Base-by-base conservation (phyloP, 2,888 invertebrate species). In the Ecliptopera silaceata region DNA sequence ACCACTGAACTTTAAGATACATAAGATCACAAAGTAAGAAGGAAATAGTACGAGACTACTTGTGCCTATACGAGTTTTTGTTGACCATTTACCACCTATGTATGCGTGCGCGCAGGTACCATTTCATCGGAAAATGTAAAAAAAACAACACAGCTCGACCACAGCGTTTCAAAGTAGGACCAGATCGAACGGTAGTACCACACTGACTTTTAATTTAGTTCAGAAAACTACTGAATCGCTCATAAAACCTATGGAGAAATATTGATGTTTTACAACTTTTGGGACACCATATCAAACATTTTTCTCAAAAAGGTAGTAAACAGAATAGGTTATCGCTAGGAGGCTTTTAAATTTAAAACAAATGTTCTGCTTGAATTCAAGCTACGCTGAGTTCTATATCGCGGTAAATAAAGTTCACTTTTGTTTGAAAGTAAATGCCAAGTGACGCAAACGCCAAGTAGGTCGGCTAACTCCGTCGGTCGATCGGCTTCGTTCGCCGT, bases 91-190 rank as follows among this genome's bases (percentile, higher is more conserved):
- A 72, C 70, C 69, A 68, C 59, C 62, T 66, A 69, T 61, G 65
- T 69, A 15, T 39, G 15, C 20, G 12, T 22, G 63, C 66, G 66
- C 59, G 64, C 69, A 69, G 69, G 75, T 76, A 76, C 77, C 77
- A 82, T 84, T 88, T 88, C 85, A 86, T 84, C 80, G 88, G 88
- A 89, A 90, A 90, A 89, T 87, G 82, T 72, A 78, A 86, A 87
- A 88, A 86, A 88, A 82, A 84, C 87, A 84, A 77, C 79, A 72
- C 77, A 75, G 79, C 78, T 79, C 77, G 82, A 77, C 84, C 83
- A 75, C 81, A 77, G 76, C 84, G 82, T 81, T 86, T 84, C 85
- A 79, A 83, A 80, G 87, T 85, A 81, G 79, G 71, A 73, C 82
- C 52, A 48, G 57, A 48, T 12, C 8, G 32, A 38, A 18, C 11